Evolutionary conservation across 2,797 vertebrate species (phyloP), one percentile per base, ranked within the genome.

Genomic region (Harpagifer antarcticus): DNA sequence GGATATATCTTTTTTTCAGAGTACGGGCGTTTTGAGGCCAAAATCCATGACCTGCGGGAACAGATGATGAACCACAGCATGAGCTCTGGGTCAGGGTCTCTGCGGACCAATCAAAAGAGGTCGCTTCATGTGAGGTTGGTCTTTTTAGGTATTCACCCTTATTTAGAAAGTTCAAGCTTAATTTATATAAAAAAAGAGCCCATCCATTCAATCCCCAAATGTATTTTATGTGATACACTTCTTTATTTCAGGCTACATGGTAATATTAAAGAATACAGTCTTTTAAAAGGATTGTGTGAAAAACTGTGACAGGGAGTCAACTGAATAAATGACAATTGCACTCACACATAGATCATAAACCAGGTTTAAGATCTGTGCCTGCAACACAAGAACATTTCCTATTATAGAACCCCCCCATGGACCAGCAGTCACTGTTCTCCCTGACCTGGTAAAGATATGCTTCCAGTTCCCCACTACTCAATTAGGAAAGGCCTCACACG

Each of bases 11-110:
- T 78, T 84, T 43, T 93, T 81, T 66, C 90, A 99, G 98, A 99
- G 86, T 99, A 99, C 87, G 96, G 97, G 89, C 96, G 96, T 78
- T 99, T 99, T 88, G 98, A 99, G 93, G 98, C 98, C 91, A 99
- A 98, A 96, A 99, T 99, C 94, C 98, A 99, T 94, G 98, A 99
- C 94, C 96, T 99, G 82, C 96, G 98, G 64, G 98, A 99, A 89
- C 98, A 99, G 96, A 98, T 99, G 98, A 98, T 99, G 97, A 99
- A 98, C 94, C 97, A 99, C 96, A 99, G 98, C 94, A 98, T 98
- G 97, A 99, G 97, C 94, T 99, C 98, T 71, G 98, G 97, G 78
- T 99, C 98, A 0, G 98, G 98, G 75, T 99, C 98, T 65, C 96
- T 99, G 88, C 94, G 96, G 91, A 99, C 98, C 90, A 99, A 98